Evolutionary conservation across 2,888 invertebrate genomes (phyloP).

Genomic region (Microplitis manilae): DNA sequence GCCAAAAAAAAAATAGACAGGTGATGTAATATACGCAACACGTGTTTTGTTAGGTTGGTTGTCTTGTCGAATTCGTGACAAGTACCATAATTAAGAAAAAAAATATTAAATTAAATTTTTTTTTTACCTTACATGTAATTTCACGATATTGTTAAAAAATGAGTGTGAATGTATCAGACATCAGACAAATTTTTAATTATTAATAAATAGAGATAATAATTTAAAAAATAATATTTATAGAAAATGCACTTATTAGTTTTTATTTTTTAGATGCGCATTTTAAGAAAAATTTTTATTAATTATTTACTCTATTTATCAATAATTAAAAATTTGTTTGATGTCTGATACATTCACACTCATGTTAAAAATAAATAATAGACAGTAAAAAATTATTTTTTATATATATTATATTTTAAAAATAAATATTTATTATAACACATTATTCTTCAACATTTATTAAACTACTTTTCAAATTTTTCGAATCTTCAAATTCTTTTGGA

Average conservation of each 20-base stretch:
- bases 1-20: neutral
- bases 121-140: neutral
- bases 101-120: neutral
- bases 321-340: no score
- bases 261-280: no score
- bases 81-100: neutral
- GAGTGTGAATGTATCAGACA: no score
- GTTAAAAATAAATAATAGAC: no score
- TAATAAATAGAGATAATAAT: no score
- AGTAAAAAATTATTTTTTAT: neutral
- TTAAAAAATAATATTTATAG: no score
- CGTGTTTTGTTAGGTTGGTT: neutral
- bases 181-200: no score
- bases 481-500: slow-evolving; percentile 63
- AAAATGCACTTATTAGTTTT: no score
- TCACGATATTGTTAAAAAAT: no score
- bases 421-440: neutral
- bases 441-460: slow-evolving; percentile 31
- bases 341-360: no score
- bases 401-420: neutral
- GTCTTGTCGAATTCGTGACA: neutral
- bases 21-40: neutral
- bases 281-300: no score
- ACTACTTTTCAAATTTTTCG: slow-evolving; percentile 55
- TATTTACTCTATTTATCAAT: no score